Base-by-base conservation (phyloP, 1,140 invertebrate genomes). In the Limonius californicus region DNA sequence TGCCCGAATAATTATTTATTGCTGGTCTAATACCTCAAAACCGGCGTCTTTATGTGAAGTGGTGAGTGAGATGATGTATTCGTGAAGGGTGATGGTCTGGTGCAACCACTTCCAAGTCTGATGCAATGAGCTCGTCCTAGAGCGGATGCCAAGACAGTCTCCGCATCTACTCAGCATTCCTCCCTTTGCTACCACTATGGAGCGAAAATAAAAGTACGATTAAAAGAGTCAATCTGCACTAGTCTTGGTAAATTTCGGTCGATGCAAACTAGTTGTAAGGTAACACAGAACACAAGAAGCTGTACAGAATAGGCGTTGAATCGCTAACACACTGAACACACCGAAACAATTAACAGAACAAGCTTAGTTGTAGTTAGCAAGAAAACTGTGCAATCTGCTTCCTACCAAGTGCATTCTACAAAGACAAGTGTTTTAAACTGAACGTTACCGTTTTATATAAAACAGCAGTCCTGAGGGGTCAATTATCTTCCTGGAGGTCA, bases 91-190 rank as follows among this genome's bases (percentile, higher is more conserved):
- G 67, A 90, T 87, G 50, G 91, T 93, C 76, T 92, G 89, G 77
- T 94, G 91, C 74, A 94, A 78, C 91, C 91, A 93, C 91, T 93
- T 93, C 86, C 89, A 93, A 70, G 90, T 93, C 77, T 92, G 90
- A 78, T 93, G 89, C 77, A 92, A 84, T 77, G 83, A 83, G 78
- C 88, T 89, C 77, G 88, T 86, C 80, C 90, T 87, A 83, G 85
- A 87, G 80, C 90, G 86, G 79, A 92, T 87, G 83, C 87, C 88
- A 82, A 92, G 80, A 85, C 89, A 91, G 78, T 92, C 90, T 79
- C 87, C 87, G 77, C 82, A 87, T 79, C 86, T 85, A 80, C 84
- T 88, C 87, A 83, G 86, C 88, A 90, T 90, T 86, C 86, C 88
- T 90, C 82, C 79, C 83, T 82, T 69, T 68, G 62, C 71, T 68